Conservation (phyloP, 2,888 invertebrate genomes). For the Diplolepis rosae region DNA sequence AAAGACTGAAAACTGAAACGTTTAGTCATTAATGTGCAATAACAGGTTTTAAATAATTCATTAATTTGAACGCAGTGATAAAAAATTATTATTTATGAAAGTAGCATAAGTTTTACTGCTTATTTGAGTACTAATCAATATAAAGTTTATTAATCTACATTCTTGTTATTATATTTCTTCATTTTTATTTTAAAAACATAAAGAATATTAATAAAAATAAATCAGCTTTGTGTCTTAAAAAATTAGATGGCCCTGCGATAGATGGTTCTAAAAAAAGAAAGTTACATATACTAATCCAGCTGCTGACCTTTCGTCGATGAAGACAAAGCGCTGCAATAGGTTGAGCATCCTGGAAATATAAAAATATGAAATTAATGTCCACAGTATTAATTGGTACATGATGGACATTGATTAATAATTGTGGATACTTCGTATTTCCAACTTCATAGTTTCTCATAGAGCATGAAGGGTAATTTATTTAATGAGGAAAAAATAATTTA, state of each 20-base stretch:
- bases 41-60: not conserved
- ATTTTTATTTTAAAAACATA: too few species aligned
- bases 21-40: not conserved
- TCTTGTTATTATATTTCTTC: too few species aligned
- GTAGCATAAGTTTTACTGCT: too few species aligned
- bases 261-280: not conserved
- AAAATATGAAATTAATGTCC: conserved; percentile 44
- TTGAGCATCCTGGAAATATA: conserved; percentile 46
- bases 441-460: too few species aligned
- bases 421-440: too few species aligned
- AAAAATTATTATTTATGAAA: too few species aligned
- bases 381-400: not conserved
- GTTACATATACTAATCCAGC: not conserved
- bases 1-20: not conserved
- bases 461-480: too few species aligned
- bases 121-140: too few species aligned
- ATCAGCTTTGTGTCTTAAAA: not conserved
- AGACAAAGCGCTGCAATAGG: not conserved
- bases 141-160: too few species aligned
- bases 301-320: conserved; percentile 3
- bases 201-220: not conserved
- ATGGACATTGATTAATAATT: not conserved
- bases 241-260: not conserved
- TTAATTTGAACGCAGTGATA: too few species aligned
- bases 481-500: too few species aligned